These are phyloP conservation scores for Spea bombifrons DNA, from an alignment of 2,113 vertebrate genomes.

Conservation along the genomic window DNA sequence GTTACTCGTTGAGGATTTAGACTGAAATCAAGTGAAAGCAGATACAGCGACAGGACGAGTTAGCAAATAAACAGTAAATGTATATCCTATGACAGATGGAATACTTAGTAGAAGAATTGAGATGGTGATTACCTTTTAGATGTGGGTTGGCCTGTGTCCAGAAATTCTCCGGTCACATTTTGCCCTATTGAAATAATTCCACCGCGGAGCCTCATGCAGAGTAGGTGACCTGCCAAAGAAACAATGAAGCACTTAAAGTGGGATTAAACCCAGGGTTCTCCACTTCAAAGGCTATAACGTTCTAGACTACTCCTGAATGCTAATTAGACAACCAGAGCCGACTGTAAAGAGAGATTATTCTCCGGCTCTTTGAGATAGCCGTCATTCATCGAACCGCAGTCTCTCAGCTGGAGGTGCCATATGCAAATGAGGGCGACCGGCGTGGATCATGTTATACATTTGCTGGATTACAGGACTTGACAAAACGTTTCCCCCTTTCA, in stretches of 20 bases:
- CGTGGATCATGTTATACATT: constrained; percentile 44
- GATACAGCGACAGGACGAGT: neutral
- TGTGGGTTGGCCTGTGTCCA: neutral
- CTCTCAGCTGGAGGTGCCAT: constrained; percentile 44
- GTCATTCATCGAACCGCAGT: constrained; percentile 32
- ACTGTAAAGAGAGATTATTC: constrained; percentile 45
- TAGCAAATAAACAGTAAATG: neutral
- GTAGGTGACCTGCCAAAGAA: constrained; percentile 37
- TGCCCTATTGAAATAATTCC: constrained; percentile 28
- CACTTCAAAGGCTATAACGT: constrained; percentile 41
- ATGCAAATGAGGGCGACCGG: constrained; percentile 40
- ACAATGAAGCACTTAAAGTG: constrained; percentile 42
- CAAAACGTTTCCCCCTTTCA: constrained; percentile 47
- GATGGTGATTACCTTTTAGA: neutral
- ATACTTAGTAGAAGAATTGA: neutral
- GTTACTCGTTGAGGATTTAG: neutral
- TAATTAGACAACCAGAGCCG: constrained; percentile 32
- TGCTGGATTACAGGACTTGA: constrained; percentile 46
- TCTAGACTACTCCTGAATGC: constrained; percentile 36
- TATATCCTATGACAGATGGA: neutral
- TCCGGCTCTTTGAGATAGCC: constrained; percentile 37
- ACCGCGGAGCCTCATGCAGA: constrained; percentile 25
- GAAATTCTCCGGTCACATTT: constrained; percentile 21
- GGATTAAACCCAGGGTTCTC: constrained; percentile 41
- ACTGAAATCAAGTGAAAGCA: neutral